These are phyloP conservation scores for Amphilophus citrinellus DNA, from an alignment of 2,113 vertebrate species.

Conservation along the genomic window DNA sequence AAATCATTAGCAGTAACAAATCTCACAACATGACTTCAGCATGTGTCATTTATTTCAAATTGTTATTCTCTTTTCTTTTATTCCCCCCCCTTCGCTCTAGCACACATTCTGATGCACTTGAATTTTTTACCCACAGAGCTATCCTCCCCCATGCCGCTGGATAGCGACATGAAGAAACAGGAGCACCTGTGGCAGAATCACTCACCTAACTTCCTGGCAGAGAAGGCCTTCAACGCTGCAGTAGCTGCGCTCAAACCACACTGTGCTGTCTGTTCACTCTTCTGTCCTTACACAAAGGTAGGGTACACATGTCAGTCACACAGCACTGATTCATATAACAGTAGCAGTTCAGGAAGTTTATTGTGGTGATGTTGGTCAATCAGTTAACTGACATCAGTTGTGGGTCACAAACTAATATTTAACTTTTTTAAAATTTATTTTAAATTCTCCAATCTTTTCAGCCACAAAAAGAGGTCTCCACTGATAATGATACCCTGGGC, in stretches of 20 bases:
- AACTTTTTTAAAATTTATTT: not conserved
- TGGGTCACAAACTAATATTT: not conserved
- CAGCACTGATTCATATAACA: not conserved
- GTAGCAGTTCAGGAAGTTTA: not conserved
- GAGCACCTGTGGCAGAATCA: slow-evolving; percentile 91
- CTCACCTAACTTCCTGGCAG: slow-evolving; percentile 86
- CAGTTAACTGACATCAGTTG: no score
- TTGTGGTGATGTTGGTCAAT: no score
- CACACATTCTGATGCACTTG: not conserved
- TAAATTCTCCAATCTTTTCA: slow-evolving; percentile 50
- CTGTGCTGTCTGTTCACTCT: slow-evolving; percentile 94
- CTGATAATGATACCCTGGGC: not conserved
- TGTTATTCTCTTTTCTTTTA: not conserved
- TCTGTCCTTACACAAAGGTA: slow-evolving; percentile 87
- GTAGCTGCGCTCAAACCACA: slow-evolving; percentile 88
- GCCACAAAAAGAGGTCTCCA: slow-evolving; percentile 76
- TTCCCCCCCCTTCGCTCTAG: not conserved
- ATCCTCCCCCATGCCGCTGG: slow-evolving; percentile 84
- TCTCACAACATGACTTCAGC: not conserved
- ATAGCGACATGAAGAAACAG: slow-evolving; percentile 85
- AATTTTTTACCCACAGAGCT: slow-evolving; percentile 63
- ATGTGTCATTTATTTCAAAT: not conserved
- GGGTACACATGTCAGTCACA: not conserved
- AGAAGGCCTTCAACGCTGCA: slow-evolving; percentile 90
- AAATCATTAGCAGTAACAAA: not conserved